Conservation (phyloP, 2,113 vertebrate species). For the Aramus guarauna region DNA sequence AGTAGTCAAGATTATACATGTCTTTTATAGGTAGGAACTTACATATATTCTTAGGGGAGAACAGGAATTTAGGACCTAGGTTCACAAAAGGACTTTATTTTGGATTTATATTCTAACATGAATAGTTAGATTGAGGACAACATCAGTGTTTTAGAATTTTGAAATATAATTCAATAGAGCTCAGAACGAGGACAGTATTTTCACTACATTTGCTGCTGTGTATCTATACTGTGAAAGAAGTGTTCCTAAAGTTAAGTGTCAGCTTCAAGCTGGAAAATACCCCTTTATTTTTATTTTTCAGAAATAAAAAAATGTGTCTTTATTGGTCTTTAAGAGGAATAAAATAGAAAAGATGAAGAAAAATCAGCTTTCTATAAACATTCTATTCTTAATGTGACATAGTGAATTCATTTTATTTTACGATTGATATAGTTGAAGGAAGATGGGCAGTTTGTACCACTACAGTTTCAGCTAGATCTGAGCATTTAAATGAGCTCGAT, state of each 20-base stretch:
- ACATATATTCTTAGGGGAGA: fast-evolving
- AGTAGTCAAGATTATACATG: background rate
- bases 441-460: background rate
- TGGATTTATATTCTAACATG: background rate
- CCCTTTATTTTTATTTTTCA: background rate
- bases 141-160: background rate
- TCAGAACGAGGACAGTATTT: background rate
- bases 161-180: background rate
- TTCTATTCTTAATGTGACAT: background rate
- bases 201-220: background rate
- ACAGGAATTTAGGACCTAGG: background rate
- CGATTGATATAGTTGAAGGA: background rate
- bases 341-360: background rate
- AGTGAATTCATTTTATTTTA: background rate
- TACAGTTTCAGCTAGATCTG: background rate
- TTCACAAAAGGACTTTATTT: background rate
- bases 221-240: background rate
- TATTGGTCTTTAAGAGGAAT: background rate
- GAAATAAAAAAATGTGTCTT: background rate
- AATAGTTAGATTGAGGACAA: background rate
- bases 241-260: background rate
- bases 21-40: background rate
- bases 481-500: background rate
- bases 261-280: background rate
- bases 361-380: background rate